Percentiles rank a stretch among this genome's conserved stretches.
These are phyloP conservation scores for Anas platyrhynchos DNA, from an alignment of 2,113 vertebrate genomes.

Conservation along the genomic window DNA sequence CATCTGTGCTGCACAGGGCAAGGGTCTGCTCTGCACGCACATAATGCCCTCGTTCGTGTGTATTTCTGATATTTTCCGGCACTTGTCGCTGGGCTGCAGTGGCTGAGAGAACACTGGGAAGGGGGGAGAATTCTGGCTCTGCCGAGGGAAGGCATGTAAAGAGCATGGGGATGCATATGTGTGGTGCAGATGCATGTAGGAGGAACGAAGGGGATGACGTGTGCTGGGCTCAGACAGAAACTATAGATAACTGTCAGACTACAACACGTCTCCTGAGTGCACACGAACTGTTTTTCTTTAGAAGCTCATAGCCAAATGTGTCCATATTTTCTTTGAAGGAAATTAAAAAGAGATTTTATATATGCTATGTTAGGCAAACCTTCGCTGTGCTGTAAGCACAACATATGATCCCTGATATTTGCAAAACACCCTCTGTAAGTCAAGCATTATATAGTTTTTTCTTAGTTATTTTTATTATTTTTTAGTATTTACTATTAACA, in stretches of 20 bases:
- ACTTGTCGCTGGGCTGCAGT: neutral
- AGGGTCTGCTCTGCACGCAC: rapidly evolving
- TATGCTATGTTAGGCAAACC: neutral
- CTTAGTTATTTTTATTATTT: neutral
- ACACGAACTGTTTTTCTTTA: neutral
- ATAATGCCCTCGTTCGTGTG: rapidly evolving
- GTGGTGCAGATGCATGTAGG: conserved; percentile 26
- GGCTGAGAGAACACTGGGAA: neutral
- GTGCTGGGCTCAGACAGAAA: neutral
- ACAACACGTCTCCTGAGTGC: neutral
- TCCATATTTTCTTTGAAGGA: neutral
- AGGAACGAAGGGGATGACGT: neutral
- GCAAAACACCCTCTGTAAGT: neutral
- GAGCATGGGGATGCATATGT: neutral
- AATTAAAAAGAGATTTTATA: neutral
- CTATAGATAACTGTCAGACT: conserved; percentile 19
- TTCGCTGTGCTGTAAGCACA: neutral
- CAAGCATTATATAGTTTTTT: neutral
- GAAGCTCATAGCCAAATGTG: neutral
- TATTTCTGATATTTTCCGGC: neutral
- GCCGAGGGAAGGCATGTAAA: neutral
- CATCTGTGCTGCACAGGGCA: rapidly evolving
- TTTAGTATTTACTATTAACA: too few relatives aligned
- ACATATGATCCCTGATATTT: neutral
- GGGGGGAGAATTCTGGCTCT: neutral